phyloP scores from a whole-genome alignment of 2,888 invertebrate species.

The Diogma glabrata region DNA sequence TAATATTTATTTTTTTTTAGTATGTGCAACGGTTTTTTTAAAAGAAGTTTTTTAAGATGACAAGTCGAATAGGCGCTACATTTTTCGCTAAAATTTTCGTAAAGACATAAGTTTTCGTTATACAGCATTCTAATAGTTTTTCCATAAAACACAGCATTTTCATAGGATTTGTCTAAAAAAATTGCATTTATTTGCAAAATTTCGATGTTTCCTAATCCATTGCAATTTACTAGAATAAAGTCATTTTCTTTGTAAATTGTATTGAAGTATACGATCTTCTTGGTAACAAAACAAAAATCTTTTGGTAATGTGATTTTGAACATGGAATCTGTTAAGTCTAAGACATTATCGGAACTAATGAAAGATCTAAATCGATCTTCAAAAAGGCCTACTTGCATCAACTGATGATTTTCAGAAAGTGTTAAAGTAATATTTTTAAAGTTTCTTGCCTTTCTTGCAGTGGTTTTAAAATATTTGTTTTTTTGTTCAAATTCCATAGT shows the following conservation, averaged over 20 bases:
- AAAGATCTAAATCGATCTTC: not conserved
- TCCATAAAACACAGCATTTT: not conserved
- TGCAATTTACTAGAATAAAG: not conserved
- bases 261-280: not conserved
- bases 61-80: not conserved
- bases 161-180: too few species aligned
- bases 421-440: not conserved
- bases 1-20: not conserved
- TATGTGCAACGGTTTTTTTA: not conserved
- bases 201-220: not conserved
- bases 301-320: not conserved
- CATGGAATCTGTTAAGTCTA: not conserved
- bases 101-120: not conserved
- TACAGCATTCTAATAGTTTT: not conserved
- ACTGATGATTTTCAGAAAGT: not conserved
- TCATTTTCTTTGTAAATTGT: not conserved
- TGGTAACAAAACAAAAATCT: not conserved
- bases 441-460: not conserved
- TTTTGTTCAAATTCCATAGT: not conserved
- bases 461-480: not conserved
- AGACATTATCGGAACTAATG: not conserved
- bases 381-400: not conserved
- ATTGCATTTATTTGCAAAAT: not conserved
- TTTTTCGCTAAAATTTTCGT: not conserved
- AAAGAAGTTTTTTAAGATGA: not conserved